phyloP scores from a whole-genome alignment of 2,113 vertebrate species.

The Mastomys coucha region DNA sequence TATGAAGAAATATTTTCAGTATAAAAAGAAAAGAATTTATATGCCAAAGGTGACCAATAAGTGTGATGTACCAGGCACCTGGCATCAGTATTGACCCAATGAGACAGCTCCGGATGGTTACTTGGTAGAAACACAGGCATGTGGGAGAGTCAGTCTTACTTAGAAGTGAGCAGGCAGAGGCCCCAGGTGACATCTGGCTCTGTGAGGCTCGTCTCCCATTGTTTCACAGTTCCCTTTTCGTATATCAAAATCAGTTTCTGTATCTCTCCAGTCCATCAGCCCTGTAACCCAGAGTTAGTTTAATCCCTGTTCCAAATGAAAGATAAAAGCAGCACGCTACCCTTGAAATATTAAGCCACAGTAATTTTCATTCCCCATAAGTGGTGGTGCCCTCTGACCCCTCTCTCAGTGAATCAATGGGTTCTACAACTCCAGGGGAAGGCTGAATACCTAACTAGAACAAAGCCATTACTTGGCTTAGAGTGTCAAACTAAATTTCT shows the following conservation, averaged over 20 bases:
- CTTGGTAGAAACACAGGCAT: neutral
- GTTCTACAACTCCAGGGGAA: conserved; percentile 40
- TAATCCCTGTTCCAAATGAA: conserved; percentile 49
- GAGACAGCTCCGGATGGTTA: neutral
- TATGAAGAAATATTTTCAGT: neutral
- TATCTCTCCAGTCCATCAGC: neutral
- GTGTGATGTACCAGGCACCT: no score
- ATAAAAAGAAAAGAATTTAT: neutral
- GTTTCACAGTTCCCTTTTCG: neutral
- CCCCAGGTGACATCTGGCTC: neutral
- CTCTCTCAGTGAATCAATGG: neutral
- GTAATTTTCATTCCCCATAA: conserved; percentile 62
- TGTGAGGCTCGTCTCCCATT: neutral
- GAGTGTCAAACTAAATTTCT: conserved; percentile 58
- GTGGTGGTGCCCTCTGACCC: conserved; percentile 44
- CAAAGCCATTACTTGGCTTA: conserved; percentile 56
- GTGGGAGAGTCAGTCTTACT: neutral
- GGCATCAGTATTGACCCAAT: neutral
- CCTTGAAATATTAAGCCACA: conserved; percentile 64
- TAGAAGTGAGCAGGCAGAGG: neutral
- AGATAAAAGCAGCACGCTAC: conserved; percentile 63
- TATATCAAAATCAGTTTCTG: neutral
- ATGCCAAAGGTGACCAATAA: neutral
- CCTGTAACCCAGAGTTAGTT: neutral
- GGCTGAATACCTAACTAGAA: conserved; percentile 55